phyloP scores from a whole-genome alignment of 2,113 vertebrate species.

The Opisthocomus hoazin region DNA sequence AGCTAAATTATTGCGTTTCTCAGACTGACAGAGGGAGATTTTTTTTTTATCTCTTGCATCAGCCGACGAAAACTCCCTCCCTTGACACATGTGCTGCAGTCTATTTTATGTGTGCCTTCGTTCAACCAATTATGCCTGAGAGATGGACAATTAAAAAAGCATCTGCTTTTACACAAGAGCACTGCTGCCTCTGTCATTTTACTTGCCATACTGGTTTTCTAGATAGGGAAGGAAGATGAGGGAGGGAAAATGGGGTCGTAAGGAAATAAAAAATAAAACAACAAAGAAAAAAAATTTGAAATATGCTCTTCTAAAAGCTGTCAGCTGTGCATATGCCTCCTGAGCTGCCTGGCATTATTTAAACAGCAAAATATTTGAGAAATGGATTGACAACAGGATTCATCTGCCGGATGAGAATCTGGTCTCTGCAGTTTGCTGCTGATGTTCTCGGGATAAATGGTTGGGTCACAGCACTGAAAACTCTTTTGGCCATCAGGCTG shows the following conservation, averaged over 20 bases:
- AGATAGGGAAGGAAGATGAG: not conserved
- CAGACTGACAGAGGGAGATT: not conserved
- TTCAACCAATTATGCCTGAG: slow-evolving; percentile 31
- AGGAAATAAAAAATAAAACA: not conserved
- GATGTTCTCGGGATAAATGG: not conserved
- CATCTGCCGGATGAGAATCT: not conserved
- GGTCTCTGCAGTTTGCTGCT: not conserved
- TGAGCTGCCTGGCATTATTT: not conserved
- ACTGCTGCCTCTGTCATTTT: not conserved
- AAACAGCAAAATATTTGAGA: not conserved
- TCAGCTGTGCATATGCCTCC: fast-evolving
- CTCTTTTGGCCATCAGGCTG: not conserved
- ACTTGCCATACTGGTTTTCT: not conserved
- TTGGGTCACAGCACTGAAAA: fast-evolving
- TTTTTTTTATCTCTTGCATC: not conserved
- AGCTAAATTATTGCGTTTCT: not conserved
- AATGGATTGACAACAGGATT: not conserved
- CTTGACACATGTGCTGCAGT: not conserved
- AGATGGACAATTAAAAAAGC: slow-evolving; percentile 46
- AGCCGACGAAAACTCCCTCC: not conserved
- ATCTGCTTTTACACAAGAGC: slow-evolving; percentile 9
- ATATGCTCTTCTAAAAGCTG: not conserved
- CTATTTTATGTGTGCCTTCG: not conserved
- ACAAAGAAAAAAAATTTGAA: not conserved
- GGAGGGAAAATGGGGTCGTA: not conserved